Conservation (phyloP, 2,113 vertebrate species). For the Furnarius figulus region DNA sequence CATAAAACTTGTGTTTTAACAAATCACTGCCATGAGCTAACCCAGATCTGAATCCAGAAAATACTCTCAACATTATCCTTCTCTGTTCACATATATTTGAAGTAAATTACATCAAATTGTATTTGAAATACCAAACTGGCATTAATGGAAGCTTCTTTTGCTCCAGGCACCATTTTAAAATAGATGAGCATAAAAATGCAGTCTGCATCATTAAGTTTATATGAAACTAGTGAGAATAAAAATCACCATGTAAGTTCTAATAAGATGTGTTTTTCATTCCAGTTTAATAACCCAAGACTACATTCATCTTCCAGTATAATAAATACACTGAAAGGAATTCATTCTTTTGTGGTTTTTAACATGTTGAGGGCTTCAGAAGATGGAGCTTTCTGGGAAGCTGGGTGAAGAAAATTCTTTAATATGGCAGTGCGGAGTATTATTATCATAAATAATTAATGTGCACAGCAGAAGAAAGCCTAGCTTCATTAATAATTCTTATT, state of each 20-base stretch:
- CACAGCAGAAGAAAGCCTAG: slow-evolving; percentile 83
- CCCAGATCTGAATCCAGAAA: slow-evolving; percentile 76
- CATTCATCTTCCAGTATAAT: slow-evolving; percentile 85
- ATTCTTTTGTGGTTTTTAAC: slow-evolving; percentile 81
- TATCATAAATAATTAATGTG: slow-evolving; percentile 88
- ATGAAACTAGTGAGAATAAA: slow-evolving; percentile 88
- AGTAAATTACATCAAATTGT: slow-evolving; percentile 88
- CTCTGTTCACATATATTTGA: slow-evolving; percentile 85
- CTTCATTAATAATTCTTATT: slow-evolving; percentile 89
- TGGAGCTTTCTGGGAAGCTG: slow-evolving; percentile 80
- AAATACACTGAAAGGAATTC: slow-evolving; percentile 79
- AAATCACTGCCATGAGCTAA: slow-evolving; percentile 74
- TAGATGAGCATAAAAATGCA: slow-evolving; percentile 87
- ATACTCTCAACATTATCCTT: slow-evolving; percentile 76
- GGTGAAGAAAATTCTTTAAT: slow-evolving; percentile 84
- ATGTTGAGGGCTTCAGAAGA: slow-evolving; percentile 78
- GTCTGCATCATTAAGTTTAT: slow-evolving; percentile 89
- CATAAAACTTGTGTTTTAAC: slow-evolving; percentile 69
- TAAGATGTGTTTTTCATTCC: slow-evolving; percentile 89
- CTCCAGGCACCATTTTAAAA: slow-evolving; percentile 87
- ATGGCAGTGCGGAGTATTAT: slow-evolving; percentile 81
- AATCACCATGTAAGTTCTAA: slow-evolving; percentile 88
- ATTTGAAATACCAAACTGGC: slow-evolving; percentile 88
- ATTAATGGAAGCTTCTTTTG: slow-evolving; percentile 85
- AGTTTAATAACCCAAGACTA: slow-evolving; percentile 88